Percentiles rank a stretch among this genome's conserved stretches.
Evolutionary conservation across 2,113 vertebrate species (phyloP).

Genomic region (Amblyornis subalaris): DNA sequence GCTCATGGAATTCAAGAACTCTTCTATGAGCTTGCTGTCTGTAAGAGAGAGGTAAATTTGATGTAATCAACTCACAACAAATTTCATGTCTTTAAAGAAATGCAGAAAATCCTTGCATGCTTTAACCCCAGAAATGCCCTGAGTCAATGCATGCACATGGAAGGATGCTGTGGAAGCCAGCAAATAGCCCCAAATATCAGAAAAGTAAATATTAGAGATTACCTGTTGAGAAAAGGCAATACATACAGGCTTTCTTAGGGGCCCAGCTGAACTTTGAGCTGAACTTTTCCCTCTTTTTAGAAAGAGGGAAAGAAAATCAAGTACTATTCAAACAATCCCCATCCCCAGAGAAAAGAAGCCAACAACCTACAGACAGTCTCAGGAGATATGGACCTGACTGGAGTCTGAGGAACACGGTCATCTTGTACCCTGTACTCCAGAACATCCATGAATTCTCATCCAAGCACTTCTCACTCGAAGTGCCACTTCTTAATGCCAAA

Average conservation of each 20-base stretch:
- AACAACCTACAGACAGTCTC: not conserved
- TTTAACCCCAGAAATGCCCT: not conserved
- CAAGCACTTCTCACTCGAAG: not conserved
- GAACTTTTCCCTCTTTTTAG: no score
- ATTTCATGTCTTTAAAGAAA: not conserved
- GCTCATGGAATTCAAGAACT: not conserved
- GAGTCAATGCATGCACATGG: not conserved
- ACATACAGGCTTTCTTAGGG: not conserved
- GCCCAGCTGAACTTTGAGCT: not conserved
- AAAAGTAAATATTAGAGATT: not conserved
- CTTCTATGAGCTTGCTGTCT: not conserved
- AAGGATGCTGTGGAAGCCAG: not conserved
- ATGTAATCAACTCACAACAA: not conserved
- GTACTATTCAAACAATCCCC: not conserved
- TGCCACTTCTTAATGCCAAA: not conserved
- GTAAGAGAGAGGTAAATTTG: not conserved
- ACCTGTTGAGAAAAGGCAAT: not conserved
- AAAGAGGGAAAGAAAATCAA: not conserved
- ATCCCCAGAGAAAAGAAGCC: not conserved
- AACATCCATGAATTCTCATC: not conserved
- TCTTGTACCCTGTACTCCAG: not conserved
- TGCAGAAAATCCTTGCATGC: not conserved
- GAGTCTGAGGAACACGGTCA: not conserved
- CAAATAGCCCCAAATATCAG: not conserved
- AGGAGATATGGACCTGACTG: accelerated